Conservation (phyloP, 2,113 vertebrate species). For the Gobiocypris rarus region DNA sequence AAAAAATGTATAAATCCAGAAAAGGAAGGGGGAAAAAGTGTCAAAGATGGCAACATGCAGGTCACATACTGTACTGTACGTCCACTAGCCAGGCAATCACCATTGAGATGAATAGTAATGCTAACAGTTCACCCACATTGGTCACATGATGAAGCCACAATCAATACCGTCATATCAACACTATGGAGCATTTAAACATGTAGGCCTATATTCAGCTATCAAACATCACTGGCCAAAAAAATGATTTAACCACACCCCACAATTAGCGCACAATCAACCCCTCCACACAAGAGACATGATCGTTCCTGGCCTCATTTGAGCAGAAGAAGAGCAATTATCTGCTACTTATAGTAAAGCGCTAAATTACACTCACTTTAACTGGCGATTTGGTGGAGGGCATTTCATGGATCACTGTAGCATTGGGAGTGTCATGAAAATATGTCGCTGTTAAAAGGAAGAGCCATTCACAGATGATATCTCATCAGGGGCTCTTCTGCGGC, state of each 20-base stretch:
- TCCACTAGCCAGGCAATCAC: neutral
- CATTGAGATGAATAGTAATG: neutral
- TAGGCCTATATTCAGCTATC: neutral
- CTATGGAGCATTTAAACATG: neutral
- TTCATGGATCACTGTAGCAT: constrained; percentile 46
- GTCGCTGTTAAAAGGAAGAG: constrained; percentile 47
- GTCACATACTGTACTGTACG: neutral
- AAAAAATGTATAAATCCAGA: too few relatives aligned
- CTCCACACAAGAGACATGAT: neutral
- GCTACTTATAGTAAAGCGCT: constrained; percentile 10
- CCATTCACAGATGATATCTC: constrained; percentile 44
- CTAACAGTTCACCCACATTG: neutral
- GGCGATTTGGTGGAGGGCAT: constrained; percentile 35
- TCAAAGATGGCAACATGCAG: too few relatives aligned
- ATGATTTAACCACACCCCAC: neutral
- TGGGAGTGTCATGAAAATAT: constrained; percentile 49
- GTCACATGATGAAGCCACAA: neutral
- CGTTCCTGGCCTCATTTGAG: constrained; percentile 16
- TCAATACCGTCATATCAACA: neutral
- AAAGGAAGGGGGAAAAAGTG: too few relatives aligned
- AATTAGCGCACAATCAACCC: constrained; percentile 28
- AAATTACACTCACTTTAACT: constrained; percentile 49
- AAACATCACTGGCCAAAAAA: neutral
- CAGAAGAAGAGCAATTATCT: constrained; percentile 29
- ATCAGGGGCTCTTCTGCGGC: neutral